phyloP scores from a whole-genome alignment of 2,113 vertebrate species.

The Hipposideros armiger region DNA sequence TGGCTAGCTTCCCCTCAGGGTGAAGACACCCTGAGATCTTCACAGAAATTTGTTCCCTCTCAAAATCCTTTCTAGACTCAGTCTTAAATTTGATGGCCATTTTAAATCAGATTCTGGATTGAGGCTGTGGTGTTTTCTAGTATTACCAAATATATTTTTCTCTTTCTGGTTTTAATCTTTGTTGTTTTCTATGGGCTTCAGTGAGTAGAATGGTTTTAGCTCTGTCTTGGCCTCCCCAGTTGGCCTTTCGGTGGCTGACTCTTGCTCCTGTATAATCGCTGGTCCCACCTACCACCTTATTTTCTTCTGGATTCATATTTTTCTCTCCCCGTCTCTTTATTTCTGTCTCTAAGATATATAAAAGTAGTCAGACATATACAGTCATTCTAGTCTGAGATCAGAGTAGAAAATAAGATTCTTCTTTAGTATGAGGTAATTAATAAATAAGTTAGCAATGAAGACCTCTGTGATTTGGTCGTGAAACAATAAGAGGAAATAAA shows the following conservation, averaged over 20 bases:
- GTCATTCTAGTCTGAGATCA: neutral
- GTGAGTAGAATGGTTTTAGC: neutral
- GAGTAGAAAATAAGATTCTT: conserved; percentile 38
- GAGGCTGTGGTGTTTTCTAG: neutral
- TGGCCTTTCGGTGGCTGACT: neutral
- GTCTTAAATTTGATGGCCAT: neutral
- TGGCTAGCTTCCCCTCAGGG: neutral
- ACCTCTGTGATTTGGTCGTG: conserved; percentile 26
- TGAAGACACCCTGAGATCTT: neutral
- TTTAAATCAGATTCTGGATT: neutral
- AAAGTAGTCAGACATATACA: neutral
- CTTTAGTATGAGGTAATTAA: neutral
- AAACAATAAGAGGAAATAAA: conserved; percentile 56
- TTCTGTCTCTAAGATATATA: neutral
- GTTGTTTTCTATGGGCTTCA: conserved; percentile 11
- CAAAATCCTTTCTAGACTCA: neutral
- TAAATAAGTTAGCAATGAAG: conserved; percentile 44
- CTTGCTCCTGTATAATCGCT: neutral
- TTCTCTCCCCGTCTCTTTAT: neutral
- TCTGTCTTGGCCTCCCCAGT: neutral
- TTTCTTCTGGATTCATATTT: neutral
- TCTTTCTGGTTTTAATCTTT: conserved; percentile 29
- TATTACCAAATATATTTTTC: neutral
- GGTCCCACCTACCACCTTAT: neutral
- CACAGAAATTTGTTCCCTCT: neutral